Base-by-base conservation (phyloP, 1,140 invertebrate genomes). In the Pseudoatta argentina region DNA sequence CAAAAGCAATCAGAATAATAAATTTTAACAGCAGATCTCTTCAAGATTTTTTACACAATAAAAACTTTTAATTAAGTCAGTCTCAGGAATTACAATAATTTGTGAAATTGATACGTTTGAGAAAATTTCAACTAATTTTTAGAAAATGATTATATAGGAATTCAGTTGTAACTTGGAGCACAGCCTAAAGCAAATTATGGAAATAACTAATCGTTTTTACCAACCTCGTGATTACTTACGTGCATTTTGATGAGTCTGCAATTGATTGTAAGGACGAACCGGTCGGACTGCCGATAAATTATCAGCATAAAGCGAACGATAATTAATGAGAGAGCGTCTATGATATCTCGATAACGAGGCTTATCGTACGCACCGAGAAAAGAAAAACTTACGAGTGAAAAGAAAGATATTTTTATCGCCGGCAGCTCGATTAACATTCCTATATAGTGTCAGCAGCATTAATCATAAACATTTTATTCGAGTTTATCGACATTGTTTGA, bases 301-400 rank as follows among this genome's bases (percentile, higher is more conserved):
- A 77, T 51, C 57, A 27, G 14, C 55, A 48, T 76, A 71, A 86
- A 86, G 18, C 34, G 73, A 85, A 39, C 71, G 57, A 85, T 88
- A 87, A 88, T 88, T 85, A 88, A 88, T 88, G 79, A 64, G 21
- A 44, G 61, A 34, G 51, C 61, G 61, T 86, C 53, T 44, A 66
- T 34, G 82, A 86, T 88, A 76, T 59, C 69, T 51, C 76, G 82
- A 81, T 88, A 89, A 82, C 75, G 71, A 88, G 69, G 53, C 51
- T 89, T 86, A 89, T 89, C 87, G 16, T 34, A 34, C 2, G 27
- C 30, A 21, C 18, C 16, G 53, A 12, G 21, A 34, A 71, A 89
- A 59, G 51, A 77, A 77, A 24, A 12, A 55, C 44, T n/a, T 27
- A 12, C 34, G 24, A 71, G 64, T 57, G 21, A 44, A 69, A 27